Base-by-base conservation (phyloP, 2,797 vertebrate genomes). In the Eleutherodactylus coqui region DNA sequence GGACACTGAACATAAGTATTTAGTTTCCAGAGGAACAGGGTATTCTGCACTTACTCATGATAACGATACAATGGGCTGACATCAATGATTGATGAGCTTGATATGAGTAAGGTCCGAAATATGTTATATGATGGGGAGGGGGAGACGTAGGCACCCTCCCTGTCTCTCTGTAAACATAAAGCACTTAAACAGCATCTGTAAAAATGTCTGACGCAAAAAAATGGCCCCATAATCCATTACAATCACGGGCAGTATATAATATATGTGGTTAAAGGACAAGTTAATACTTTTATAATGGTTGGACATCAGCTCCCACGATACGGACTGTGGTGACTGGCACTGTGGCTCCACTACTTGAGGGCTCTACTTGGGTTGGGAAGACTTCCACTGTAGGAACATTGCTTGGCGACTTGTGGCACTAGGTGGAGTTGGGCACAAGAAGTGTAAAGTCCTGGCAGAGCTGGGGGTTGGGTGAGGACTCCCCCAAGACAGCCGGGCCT, bases 91-190 rank as follows among this genome's bases (percentile, higher is more conserved):
- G 85, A 86, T 86, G 85, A 78, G 53, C 29, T 47, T 78, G 79
- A 86, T 86, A 86, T 86, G 85, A 86, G 79, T 86, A 82, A 86
- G 72, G 60, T 83, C 72, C 85, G 55, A 86, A 86, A 83, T 86
- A 86, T 86, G 79, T 86, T 69, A 69, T 86, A 78, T 55, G 73
- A 70, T 70, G 49, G 73, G 85, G 79, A 82, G 85, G 79, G 85
- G 72, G 70, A 55, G 36, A 62, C 43, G 29, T 41, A 24, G 49
- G 27, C 43, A 5, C 21, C 17, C 45, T 17, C 41, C 27, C 62
- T 11, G 6, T 3, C 51, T 77, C 75, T 81, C 34, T 13, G 72
- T 55, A 77, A 60, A 78, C 62, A 19, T 69, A 67, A 82, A 64
- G 62, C 73, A 75, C 47, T 60, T 32, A 55, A 72, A 77, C 36